These are phyloP conservation scores for Latrodectus geometricus DNA, from an alignment of 1,140 invertebrate species.

Conservation along the genomic window DNA sequence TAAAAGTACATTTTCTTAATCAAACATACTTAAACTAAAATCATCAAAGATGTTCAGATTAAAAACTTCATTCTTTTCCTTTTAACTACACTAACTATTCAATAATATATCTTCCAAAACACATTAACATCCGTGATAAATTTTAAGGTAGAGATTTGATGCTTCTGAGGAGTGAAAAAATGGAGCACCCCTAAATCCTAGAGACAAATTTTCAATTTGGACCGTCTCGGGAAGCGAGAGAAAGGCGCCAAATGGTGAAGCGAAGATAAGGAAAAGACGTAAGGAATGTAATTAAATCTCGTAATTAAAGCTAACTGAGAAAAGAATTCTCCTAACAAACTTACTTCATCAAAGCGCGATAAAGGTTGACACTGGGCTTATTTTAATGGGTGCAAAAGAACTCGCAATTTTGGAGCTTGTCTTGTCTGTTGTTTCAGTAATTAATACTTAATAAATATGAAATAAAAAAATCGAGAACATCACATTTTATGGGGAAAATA, in stretches of 20 bases:
- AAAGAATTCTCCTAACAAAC: conserved; percentile 51
- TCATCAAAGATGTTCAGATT: too few relatives aligned
- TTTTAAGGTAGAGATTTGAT: too few relatives aligned
- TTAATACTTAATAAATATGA: conserved; percentile 48
- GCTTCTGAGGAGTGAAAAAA: neutral
- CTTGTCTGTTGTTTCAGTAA: conserved; percentile 25
- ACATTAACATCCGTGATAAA: too few relatives aligned
- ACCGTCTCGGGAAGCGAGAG: neutral
- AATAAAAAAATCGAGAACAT: neutral
- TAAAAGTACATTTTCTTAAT: too few relatives aligned
- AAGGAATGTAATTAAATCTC: conserved; percentile 47
- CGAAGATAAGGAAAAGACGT: conserved; percentile 7
- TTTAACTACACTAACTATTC: too few relatives aligned
- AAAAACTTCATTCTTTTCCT: too few relatives aligned
- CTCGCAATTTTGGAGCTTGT: conserved; percentile 27
- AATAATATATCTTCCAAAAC: too few relatives aligned
- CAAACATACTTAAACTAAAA: too few relatives aligned
- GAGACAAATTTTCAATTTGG: conserved; percentile 6
- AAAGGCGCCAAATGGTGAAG: neutral
- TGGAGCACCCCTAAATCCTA: neutral
- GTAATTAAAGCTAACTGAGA: conserved; percentile 45
- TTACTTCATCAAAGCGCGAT: conserved; percentile 48
- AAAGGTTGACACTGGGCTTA: conserved; percentile 10
- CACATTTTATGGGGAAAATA: neutral
- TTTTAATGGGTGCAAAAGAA: conserved; percentile 27